These are phyloP conservation scores for Ciconia nigra DNA, from an alignment of 2,797 vertebrate species.

Conservation along the genomic window DNA sequence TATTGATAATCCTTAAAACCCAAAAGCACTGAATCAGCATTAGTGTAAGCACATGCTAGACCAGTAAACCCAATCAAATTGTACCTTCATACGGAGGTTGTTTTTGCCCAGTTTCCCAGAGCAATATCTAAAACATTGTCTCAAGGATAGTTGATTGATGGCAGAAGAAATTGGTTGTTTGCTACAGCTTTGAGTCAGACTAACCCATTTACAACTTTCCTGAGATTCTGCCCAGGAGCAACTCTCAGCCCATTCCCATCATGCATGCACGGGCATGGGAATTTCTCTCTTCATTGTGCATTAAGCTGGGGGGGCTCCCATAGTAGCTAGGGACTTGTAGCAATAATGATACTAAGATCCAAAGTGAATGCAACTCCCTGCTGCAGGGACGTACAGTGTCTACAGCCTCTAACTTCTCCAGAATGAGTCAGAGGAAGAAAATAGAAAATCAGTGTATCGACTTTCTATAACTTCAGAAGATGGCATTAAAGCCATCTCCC, in stretches of 20 bases:
- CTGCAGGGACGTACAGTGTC: no score
- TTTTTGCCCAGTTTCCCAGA: not conserved
- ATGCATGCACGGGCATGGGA: rapidly evolving
- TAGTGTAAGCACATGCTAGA: not conserved
- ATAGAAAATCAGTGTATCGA: rapidly evolving
- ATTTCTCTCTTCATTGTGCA: not conserved
- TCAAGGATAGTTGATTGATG: not conserved
- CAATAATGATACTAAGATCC: not conserved
- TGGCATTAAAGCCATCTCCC: not conserved
- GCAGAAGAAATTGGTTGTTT: not conserved
- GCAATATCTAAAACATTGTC: not conserved
- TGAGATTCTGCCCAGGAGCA: not conserved
- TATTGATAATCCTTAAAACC: not conserved
- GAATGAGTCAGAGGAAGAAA: not conserved
- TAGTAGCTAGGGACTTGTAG: not conserved
- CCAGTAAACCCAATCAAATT: not conserved
- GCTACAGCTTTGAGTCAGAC: not conserved
- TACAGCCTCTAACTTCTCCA: not conserved
- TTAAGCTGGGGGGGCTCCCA: not conserved
- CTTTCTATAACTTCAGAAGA: not conserved
- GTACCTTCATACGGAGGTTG: not conserved
- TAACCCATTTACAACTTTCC: not conserved
- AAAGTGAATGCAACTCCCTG: not conserved
- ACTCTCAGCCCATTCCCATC: not conserved
- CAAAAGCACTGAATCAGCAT: no score